Conservation (phyloP, 2,888 invertebrate species). For the Megamerina dolium region DNA sequence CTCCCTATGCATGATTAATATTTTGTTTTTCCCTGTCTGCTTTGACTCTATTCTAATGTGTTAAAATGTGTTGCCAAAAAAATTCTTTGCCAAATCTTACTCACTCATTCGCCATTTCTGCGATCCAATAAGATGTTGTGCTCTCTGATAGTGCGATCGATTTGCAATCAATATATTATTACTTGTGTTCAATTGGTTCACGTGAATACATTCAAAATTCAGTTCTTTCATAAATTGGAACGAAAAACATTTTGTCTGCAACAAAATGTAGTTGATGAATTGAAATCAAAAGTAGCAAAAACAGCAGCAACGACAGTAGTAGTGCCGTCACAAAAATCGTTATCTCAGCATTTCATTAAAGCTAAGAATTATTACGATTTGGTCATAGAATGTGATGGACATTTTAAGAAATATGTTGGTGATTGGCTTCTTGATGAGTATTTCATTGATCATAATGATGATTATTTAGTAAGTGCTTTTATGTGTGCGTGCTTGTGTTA, state of each 20-base stretch:
- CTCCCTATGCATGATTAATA: too few relatives aligned
- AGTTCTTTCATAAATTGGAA: constrained; percentile 39
- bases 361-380: constrained; percentile 39
- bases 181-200: too few relatives aligned
- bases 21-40: too few relatives aligned
- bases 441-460: constrained; percentile 36
- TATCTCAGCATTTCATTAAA: too few relatives aligned
- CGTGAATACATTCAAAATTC: constrained; percentile 32
- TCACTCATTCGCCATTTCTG: too few relatives aligned
- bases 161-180: too few relatives aligned
- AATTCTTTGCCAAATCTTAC: too few relatives aligned
- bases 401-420: constrained; percentile 36
- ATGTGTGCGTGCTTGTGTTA: not conserved
- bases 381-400: constrained; percentile 36
- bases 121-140: too few relatives aligned
- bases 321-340: not conserved
- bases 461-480: constrained; percentile 40
- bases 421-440: constrained; percentile 44
- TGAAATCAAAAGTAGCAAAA: constrained; percentile 8
- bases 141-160: too few relatives aligned
- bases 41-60: too few relatives aligned
- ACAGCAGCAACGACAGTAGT: constrained; percentile 9
- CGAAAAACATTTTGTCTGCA: constrained; percentile 20
- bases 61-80: too few relatives aligned
- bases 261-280: constrained; percentile 24